Base-by-base conservation (phyloP, 2,113 vertebrate species). In the Nesogale talazaci region DNA sequence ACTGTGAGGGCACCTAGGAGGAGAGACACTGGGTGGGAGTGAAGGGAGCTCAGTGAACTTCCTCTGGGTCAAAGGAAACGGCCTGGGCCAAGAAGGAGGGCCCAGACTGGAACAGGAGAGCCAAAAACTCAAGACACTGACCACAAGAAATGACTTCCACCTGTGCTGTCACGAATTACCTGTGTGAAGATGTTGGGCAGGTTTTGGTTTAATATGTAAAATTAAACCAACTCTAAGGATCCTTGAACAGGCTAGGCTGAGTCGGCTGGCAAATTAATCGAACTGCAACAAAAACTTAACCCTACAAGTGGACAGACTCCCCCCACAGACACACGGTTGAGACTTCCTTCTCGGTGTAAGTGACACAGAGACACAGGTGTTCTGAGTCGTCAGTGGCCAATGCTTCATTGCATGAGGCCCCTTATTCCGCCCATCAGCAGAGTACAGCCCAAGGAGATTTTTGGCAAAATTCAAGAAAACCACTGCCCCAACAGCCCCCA, bases 191-290 rank as follows among this genome's bases (percentile, higher is more conserved):
- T 5, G 29, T 42, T 16, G 3, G 34, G 22, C 16, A 75, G 38
- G 77, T 36, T 46, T 82, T n/a, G 65, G 16, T 79, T 94, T 65
- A 76, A 38, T 75, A 81, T 5, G 69, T 65, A 81, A 78, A 92
- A 76, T 34, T 70, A 72, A 83, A 63, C 57, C 34, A 75, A 40
- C 74, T 52, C 67, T 17, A 91, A 91, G 59, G 65, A 65, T 7
- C n/a, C 59, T 65, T 83, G 34, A 79, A 70, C 6, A 63, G 59
- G n/a, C 46, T 52, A 52, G 46, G 14, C 46, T 52, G 46, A 52
- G 46, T 52, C 10, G 46, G 46, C 59, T 78, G 52, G 38, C 34
- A 76, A 95, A 69, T 34, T 29, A 59, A 70, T 23, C 25, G 69
- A 70, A 69, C 80, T 72, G 74, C 75, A 57, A 63, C 5, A 27